Conservation (phyloP, 1,140 invertebrate genomes). For the Paramacrobiotus metropolitanus region DNA sequence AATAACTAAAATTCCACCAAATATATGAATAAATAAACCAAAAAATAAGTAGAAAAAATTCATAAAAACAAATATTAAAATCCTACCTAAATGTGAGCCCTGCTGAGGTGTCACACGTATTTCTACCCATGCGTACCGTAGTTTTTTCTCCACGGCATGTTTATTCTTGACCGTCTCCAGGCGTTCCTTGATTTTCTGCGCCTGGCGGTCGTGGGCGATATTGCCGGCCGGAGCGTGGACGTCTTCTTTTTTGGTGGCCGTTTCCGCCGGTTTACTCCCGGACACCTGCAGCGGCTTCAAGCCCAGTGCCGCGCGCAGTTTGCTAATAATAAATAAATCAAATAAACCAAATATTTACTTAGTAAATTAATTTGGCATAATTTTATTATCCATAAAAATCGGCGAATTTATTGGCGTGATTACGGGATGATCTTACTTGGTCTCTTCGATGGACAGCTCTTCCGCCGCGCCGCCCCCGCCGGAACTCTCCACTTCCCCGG, state of each 20-base stretch:
- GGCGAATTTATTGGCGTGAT: neutral
- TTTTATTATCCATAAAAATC: neutral
- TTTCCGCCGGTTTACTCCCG: conserved; percentile 15
- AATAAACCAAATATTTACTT: neutral
- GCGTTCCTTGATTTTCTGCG: conserved; percentile 59
- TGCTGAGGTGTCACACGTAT: too few species aligned
- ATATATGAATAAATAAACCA: too few species aligned
- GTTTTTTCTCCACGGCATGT: conserved; percentile 47
- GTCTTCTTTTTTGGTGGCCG: conserved; percentile 54
- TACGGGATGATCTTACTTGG: conserved; percentile 33
- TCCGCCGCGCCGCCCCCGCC: conserved; percentile 16
- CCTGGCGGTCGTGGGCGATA: conserved; percentile 41
- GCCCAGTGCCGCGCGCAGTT: conserved; percentile 67
- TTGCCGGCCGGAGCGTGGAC: conserved; percentile 74
- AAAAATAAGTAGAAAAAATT: too few species aligned
- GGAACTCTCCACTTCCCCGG: too few species aligned
- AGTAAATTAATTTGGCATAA: neutral
- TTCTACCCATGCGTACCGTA: conserved; percentile 25
- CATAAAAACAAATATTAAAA: too few species aligned
- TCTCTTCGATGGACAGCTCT: conserved; percentile 58
- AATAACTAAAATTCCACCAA: too few species aligned
- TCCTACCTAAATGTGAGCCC: too few species aligned
- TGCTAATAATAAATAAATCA: conserved; percentile 22
- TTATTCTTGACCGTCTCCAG: conserved; percentile 50
- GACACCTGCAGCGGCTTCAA: conserved; percentile 65